Percentiles rank a stretch among this genome's conserved stretches.
phyloP scores from a whole-genome alignment of 2,888 invertebrate species.

The Scaptodrosophila latifasciaeformis region DNA sequence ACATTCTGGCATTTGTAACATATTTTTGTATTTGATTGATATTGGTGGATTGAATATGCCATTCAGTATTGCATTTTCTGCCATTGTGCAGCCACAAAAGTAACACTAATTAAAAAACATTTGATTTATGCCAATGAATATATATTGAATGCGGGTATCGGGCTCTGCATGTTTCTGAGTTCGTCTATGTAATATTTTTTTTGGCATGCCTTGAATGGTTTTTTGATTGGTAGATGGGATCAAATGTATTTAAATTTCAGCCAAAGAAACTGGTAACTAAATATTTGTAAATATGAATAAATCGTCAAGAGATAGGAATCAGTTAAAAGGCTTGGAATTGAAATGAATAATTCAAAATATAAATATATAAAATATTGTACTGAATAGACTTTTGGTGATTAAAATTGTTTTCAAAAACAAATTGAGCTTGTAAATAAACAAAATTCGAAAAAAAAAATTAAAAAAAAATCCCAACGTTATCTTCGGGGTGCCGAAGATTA shows the following conservation, averaged over 20 bases:
- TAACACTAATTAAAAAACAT: conserved; percentile 54
- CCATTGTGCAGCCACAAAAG: conserved; percentile 10
- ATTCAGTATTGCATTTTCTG: conserved; percentile 6
- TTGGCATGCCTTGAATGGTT: conserved; percentile 48
- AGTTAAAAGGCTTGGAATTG: too few species aligned
- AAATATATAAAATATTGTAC: too few species aligned
- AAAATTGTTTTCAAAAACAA: too few species aligned
- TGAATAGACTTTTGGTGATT: too few species aligned
- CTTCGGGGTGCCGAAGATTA: too few species aligned
- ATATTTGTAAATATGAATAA: neutral
- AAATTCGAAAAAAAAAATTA: too few species aligned
- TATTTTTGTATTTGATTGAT: conserved; percentile 11
- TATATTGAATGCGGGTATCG: conserved; percentile 29
- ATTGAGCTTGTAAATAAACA: too few species aligned
- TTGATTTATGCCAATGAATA: conserved; percentile 58
- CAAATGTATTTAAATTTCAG: conserved; percentile 11
- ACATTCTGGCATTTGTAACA: conserved; percentile 16
- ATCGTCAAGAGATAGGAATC: neutral
- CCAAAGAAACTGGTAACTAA: conserved; percentile 38
- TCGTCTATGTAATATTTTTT: conserved; percentile 46
- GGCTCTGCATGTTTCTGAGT: conserved; percentile 1
- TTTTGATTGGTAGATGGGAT: conserved; percentile 34
- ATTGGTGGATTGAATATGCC: too few species aligned
- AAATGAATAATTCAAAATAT: conserved; percentile 10
- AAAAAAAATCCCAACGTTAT: too few species aligned